Percentiles rank a stretch among this genome's conserved stretches.
phyloP scores from a whole-genome alignment of 2,113 vertebrate species.

The Garra rufa region DNA sequence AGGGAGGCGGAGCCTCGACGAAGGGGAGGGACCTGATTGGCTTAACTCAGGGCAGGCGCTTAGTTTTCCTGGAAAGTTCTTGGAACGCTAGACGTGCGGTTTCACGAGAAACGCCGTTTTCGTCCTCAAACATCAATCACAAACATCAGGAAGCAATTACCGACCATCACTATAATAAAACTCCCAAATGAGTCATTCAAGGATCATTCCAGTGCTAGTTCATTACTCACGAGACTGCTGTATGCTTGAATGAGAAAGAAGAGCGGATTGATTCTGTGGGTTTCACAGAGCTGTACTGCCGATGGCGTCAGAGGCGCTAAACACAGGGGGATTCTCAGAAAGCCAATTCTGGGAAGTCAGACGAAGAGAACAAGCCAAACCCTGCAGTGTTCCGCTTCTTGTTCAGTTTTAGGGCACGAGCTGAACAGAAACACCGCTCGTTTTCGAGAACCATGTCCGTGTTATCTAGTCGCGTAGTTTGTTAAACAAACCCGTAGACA shows the following conservation, averaged over 20 bases:
- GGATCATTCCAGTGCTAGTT: not conserved
- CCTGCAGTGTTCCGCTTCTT: conserved; percentile 55
- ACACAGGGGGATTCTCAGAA: conserved; percentile 77
- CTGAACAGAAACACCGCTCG: conserved; percentile 34
- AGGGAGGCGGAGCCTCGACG: conserved; percentile 18
- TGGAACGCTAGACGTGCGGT: conserved; percentile 40
- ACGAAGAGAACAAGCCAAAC: conserved; percentile 74
- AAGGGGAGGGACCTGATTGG: conserved; percentile 42
- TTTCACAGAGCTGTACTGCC: conserved; percentile 42
- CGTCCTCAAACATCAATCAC: not conserved
- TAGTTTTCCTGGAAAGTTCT: conserved; percentile 61
- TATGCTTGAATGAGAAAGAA: conserved; percentile 13
- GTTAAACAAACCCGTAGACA: not conserved
- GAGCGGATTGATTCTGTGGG: conserved; percentile 23
- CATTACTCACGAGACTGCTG: conserved; percentile 15
- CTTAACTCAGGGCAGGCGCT: conserved; percentile 6
- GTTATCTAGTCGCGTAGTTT: not conserved
- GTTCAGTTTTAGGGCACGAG: conserved; percentile 33
- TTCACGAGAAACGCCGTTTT: conserved; percentile 39
- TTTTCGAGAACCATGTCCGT: conserved; percentile 20
- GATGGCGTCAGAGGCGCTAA: conserved; percentile 77
- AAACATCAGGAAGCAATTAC: conserved; percentile 38
- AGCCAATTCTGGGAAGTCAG: conserved; percentile 77
- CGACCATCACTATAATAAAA: not conserved
- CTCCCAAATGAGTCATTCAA: conserved; percentile 25